Base-by-base conservation (phyloP, 2,797 vertebrate genomes). In the Lacerta bilineata region DNA sequence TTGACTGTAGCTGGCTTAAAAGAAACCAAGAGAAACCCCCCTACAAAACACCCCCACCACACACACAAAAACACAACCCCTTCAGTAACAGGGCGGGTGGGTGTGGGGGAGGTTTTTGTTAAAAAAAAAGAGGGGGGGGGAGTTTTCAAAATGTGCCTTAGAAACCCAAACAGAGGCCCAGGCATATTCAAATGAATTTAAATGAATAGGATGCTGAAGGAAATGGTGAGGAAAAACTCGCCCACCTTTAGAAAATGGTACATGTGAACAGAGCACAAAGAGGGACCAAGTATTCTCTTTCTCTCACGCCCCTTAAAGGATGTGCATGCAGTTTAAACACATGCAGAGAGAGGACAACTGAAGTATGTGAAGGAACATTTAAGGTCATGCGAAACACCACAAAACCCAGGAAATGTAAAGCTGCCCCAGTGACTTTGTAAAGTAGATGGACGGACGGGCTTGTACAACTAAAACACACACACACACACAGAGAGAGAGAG, bases 141-240 rank as follows among this genome's bases (percentile, higher is more conserved):
- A 68, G 59, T 94, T 94, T 95, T 94, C 92, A 95, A 96, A 94
- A 95, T 69, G 36, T 75, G 25, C 61, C 96, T 96, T 92, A 96
- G 96, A 97, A 97, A 97, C 96, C 93, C 91, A 85, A 90, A 88
- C 91, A 92, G 95, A 92, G 93, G 96, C 93, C 76, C 89, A 96
- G 95, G 95, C 95, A 97, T 97, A 96, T 96, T 93, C 50, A 95
- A 96, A 96, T 96, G 94, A 96, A 96, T 87, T 89, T 96, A 95
- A 96, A 96, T 29, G 83, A 91, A 50, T 39, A 29, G 25, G 39
- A 83, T 69, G n/a, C 83, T 88, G 61, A 91, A 64, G 87, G 76
- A 71, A 84, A 11, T 88, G 81, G 88, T 74, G 84, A 61, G n/a
- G 50, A 90, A 91, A 88, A 83, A 39, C 55, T 82, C 89, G 5